Evolutionary conservation across 37 sponge, comb jelly and placozoan genomes (phyloP).

Genomic region (Ephydatia muelleri): DNA sequence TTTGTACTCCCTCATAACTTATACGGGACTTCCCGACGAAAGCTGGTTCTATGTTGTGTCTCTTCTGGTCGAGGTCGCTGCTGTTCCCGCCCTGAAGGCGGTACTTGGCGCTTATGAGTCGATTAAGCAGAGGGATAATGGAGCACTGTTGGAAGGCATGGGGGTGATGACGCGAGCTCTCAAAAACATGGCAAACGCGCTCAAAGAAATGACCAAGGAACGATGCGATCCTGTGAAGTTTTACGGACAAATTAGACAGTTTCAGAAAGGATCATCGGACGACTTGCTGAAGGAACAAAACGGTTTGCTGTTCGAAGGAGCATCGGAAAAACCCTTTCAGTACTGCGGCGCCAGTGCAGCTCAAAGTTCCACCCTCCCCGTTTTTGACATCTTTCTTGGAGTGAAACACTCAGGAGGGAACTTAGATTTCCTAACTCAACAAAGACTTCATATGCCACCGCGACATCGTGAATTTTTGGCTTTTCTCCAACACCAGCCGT

Average conservation of each 20-base stretch:
- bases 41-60: conserved; percentile 51
- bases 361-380: conserved; percentile 46
- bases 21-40: conserved; percentile 55
- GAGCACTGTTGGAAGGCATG: background rate
- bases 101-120: background rate
- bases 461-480: conserved; percentile 36
- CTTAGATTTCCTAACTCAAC: conserved; percentile 18
- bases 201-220: conserved; percentile 39
- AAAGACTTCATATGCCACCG: conserved; percentile 50
- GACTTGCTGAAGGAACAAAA: conserved; percentile 26
- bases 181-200: conserved; percentile 20
- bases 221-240: conserved; percentile 46
- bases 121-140: conserved; percentile 12
- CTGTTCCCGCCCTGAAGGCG: conserved; percentile 29
- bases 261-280: conserved; percentile 38
- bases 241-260: conserved; percentile 38
- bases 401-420: conserved; percentile 6
- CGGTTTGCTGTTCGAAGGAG: conserved; percentile 44
- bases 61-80: conserved; percentile 33
- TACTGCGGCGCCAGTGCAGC: conserved; percentile 53
- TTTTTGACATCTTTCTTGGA: conserved; percentile 35
- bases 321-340: conserved; percentile 24
- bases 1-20: background rate
- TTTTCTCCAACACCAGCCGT: conserved; percentile 3
- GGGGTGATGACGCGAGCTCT: conserved; percentile 18